Evolutionary conservation across 2,113 vertebrate genomes (phyloP), one percentile per base, ranked within the genome.

Genomic region (Phylloscopus trochilus): DNA sequence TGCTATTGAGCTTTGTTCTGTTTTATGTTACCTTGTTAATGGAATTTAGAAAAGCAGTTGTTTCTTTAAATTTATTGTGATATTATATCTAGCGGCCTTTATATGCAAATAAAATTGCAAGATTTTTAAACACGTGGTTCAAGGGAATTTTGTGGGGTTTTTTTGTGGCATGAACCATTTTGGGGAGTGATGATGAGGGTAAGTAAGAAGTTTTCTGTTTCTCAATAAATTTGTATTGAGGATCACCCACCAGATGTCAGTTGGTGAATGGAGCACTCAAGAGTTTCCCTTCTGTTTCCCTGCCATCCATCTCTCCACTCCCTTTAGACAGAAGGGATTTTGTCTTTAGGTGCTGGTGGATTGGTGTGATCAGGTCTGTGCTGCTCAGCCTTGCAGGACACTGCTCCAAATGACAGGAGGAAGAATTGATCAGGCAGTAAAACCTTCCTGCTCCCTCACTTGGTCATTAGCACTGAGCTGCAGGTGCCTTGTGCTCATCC

Each of bases 71-170:
- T 99, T 99, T 98, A 98, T 99, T 99, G 99, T 99, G 99, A 99
- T 98, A 98, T 98, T 99, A 99, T 98, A 99, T 99, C 99, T 99
- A 99, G 99, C 98, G 98, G 99, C 99, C 99, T 99, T 99, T 99
- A 99, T 99, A 99, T 99, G 99, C 99, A 99, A 99, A 99, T 99
- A 99, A 99, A 99, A 99, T 99, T 99, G 99, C 99, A 99, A 99
- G 99, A 99, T 99, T 99, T 99, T 99, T 99, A 99, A 99, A 89
- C 88, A 68, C 0, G 70, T 94, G 73, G 74, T 96, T 79, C 87
- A 83, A 94, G 91, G 81, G 85, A 91, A 37, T 85, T 53, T 66
- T 86, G 53, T 81, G 51, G 78, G 76, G 37, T 39, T 1, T 72
- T 62, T 78, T n/a, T 59, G 51, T 70, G 74, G 31, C 63, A 11